Conservation (phyloP, 2,113 vertebrate species). For the Urocolius indicus region DNA sequence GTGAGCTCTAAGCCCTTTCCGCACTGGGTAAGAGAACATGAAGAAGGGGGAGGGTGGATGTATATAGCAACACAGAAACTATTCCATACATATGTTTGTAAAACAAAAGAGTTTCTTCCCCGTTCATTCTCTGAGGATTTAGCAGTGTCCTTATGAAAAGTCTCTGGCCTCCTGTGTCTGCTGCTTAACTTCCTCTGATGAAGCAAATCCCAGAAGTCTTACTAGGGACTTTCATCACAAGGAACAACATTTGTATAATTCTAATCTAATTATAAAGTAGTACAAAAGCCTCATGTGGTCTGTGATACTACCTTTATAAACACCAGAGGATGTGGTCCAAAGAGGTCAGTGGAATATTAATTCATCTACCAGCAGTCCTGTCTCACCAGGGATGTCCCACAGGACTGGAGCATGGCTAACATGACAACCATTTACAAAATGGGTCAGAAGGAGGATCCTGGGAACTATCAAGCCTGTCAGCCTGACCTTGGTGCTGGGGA, state of each 20-base stretch:
- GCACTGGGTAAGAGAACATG: not conserved
- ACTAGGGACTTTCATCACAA: not conserved
- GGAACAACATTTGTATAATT: not conserved
- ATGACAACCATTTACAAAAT: too few species aligned
- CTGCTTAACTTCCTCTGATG: not conserved
- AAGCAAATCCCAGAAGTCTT: not conserved
- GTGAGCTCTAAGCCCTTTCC: not conserved
- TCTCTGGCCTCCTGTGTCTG: not conserved
- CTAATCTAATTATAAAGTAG: not conserved
- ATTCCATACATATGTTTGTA: not conserved
- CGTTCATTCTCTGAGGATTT: not conserved
- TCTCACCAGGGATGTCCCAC: too few species aligned
- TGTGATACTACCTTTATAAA: not conserved
- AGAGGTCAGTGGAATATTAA: not conserved
- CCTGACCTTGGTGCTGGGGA: too few species aligned
- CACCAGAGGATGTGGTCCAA: not conserved
- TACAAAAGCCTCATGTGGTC: not conserved
- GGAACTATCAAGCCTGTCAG: too few species aligned
- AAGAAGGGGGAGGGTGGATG: not conserved
- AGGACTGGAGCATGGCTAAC: too few species aligned
- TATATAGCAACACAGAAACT: not conserved
- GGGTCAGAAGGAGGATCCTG: too few species aligned
- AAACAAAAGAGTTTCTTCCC: not conserved
- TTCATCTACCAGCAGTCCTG: too few species aligned
- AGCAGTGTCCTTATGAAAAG: fast-evolving